Conservation (phyloP, 2,888 invertebrate genomes). For the Drosophila neonasuta region DNA sequence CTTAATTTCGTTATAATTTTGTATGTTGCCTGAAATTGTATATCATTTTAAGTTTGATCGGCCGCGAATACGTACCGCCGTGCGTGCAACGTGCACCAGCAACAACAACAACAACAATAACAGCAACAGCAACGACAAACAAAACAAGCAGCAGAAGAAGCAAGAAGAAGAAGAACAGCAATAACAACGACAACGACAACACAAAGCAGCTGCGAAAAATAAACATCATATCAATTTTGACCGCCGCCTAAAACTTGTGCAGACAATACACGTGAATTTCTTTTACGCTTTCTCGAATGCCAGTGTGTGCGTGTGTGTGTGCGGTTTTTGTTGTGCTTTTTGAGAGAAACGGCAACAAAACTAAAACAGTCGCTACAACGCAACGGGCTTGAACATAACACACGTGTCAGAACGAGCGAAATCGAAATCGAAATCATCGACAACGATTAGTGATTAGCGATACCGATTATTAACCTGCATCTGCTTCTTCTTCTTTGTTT, state of each 20-base stretch:
- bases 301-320: constrained; percentile 1
- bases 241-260: constrained; percentile 3
- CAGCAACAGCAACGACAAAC: constrained; percentile 18
- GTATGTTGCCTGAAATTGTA: constrained; percentile 81
- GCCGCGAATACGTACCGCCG: constrained; percentile 82
- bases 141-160: constrained; percentile 2
- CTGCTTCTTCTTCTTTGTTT: constrained; percentile 11
- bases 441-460: background rate
- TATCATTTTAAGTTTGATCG: constrained; percentile 83
- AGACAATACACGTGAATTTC: background rate
- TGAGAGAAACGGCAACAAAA: background rate
- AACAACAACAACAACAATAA: constrained; percentile 49
- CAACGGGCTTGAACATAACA: background rate
- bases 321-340: background rate
- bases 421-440: background rate
- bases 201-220: background rate
- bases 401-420: background rate
- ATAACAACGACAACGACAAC: too few relatives aligned
- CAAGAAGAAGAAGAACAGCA: background rate
- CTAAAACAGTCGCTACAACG: constrained; percentile 3
- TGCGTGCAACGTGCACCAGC: constrained; percentile 62
- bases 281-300: background rate
- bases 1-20: constrained; percentile 82
- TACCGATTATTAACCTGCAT: background rate
- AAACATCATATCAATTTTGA: background rate